Base-by-base conservation (phyloP, 2,113 vertebrate species). In the Pseudorasbora parva region DNA sequence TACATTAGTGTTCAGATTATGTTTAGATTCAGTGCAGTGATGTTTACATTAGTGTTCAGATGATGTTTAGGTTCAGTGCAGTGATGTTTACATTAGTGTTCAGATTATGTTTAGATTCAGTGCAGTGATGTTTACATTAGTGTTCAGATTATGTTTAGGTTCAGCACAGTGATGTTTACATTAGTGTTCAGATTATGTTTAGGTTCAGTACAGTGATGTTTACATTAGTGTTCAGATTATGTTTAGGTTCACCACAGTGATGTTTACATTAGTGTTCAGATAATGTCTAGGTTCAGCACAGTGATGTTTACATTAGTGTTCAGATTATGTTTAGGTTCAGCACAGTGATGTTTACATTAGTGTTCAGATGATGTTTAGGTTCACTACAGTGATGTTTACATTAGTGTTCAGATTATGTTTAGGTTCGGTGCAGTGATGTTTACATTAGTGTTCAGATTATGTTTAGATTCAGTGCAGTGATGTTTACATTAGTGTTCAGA, bases 181-280 rank as follows among this genome's bases (percentile, higher is more conserved):
- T 30, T 64, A 30, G 14, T 6, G 0, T 15, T 64, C 60, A 1
- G 60, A 30, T 0, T 0, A 1, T 30, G 25, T 17, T 64, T 30
- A 7, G 25, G 25, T 49, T 73, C 1, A 15, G 4, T 27, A 23
- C 6, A 73, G 4, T 23, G 19, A 12, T 14, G 0, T 68, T 68
- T 68, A 37, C 0, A 1, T 68, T 68, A 68, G 8, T 1, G 3
- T 41, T 68, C 1, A 41, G n/a, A 2, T 3, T 15, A 25, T 27
- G 17, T 30, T 30, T 9, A 3, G 60, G 6, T 30, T 30, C 4
- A 30, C 6, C 30, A 25, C 60, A 30, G 30, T 10, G 27, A 37
- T 1, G 14, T 30, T 30, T 64, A 30, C 2, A 2, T 62, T 30
- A 62, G 30, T 0, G 2, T 2, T 37, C 30, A 19, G 1, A 21